Percentiles rank a stretch among this genome's conserved stretches.
These are phyloP conservation scores for Buathra laborator DNA, from an alignment of 2,888 invertebrate species.

Conservation along the genomic window DNA sequence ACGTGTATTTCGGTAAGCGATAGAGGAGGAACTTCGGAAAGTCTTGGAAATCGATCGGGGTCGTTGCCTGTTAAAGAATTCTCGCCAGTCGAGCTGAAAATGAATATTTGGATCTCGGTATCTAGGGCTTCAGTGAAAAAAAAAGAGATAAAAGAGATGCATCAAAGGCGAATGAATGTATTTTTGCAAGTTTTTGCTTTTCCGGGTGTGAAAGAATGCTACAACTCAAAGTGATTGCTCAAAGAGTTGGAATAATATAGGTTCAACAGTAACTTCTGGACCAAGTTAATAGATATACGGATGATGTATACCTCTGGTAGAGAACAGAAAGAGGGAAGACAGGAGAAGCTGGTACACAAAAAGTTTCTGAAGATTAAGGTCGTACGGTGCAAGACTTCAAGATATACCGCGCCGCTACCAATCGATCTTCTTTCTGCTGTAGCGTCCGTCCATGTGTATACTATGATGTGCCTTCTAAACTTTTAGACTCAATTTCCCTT, in stretches of 20 bases:
- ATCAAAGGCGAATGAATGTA: not conserved
- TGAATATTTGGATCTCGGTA: not conserved
- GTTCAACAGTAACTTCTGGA: too few species aligned
- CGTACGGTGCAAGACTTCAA: not conserved
- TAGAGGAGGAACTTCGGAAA: not conserved
- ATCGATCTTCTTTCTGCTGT: conserved; percentile 41
- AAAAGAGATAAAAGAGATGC: not conserved
- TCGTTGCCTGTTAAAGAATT: not conserved
- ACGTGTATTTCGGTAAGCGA: conserved; percentile 6
- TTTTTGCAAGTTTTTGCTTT: not conserved
- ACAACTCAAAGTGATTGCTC: not conserved
- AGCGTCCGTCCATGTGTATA: conserved; percentile 28
- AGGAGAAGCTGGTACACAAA: conserved; percentile 3
- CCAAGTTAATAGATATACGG: not conserved
- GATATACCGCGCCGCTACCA: conserved; percentile 12
- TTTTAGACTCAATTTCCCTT: conserved; percentile 50
- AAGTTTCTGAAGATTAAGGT: conserved; percentile 7
- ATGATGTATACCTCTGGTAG: not conserved
- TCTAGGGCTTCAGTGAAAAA: not conserved
- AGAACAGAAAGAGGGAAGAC: not conserved
- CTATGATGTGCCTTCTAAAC: conserved; percentile 33
- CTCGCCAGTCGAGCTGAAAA: not conserved
- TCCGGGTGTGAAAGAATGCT: not conserved
- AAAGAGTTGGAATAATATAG: not conserved
- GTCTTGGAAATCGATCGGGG: conserved; percentile 2